phyloP scores from a whole-genome alignment of 2,888 invertebrate genomes.

The Mimachlamys varia region DNA sequence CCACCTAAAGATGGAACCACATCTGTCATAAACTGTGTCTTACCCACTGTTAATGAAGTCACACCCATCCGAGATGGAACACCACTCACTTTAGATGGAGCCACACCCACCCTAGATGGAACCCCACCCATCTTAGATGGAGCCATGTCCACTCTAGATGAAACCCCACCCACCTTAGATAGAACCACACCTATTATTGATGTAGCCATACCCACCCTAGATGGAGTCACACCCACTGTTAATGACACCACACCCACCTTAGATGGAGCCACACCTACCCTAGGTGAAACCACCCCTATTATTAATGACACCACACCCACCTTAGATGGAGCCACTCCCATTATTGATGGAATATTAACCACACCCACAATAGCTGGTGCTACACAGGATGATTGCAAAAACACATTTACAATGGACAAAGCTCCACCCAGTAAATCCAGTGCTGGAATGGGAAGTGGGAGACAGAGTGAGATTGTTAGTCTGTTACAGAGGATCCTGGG shows the following conservation, averaged over 20 bases:
- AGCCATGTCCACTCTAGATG: neutral
- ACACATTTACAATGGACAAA: neutral
- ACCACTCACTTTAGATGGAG: too few species aligned
- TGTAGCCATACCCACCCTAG: neutral
- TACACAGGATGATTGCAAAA: neutral
- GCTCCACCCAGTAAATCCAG: neutral
- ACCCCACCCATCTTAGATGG: too few species aligned
- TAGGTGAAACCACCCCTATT: neutral
- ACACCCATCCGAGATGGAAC: too few species aligned
- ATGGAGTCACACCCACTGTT: neutral
- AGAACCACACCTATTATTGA: neutral
- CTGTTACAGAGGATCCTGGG: slow-evolving; percentile 52
- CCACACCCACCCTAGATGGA: too few species aligned
- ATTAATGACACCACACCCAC: neutral
- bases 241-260: neutral
- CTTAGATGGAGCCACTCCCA: neutral
- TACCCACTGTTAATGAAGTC: too few species aligned
- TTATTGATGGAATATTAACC: too few species aligned
- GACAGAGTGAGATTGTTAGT: slow-evolving; percentile 39
- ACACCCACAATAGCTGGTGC: neutral
- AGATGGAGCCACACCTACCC: neutral
- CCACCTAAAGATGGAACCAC: too few species aligned
- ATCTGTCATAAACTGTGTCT: too few species aligned
- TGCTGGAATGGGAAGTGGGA: neutral
- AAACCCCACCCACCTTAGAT: neutral